These are phyloP conservation scores for Perithous albicinctus DNA, from an alignment of 2,888 invertebrate genomes.

Conservation along the genomic window DNA sequence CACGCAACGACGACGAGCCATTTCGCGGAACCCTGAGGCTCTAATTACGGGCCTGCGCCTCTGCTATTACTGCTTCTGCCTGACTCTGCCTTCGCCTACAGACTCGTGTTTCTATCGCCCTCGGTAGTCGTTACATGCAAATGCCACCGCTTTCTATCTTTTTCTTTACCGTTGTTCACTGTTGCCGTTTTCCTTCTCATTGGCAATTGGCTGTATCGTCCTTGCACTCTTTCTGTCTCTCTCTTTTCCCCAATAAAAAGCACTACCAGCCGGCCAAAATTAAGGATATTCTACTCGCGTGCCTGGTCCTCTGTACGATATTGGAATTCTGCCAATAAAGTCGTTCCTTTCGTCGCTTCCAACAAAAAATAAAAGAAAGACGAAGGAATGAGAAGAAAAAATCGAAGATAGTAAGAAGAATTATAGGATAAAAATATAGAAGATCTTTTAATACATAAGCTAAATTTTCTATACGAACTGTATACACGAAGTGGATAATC, in stretches of 20 bases:
- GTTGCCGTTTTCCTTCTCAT: slow-evolving; percentile 58
- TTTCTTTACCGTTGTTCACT: slow-evolving; percentile 50
- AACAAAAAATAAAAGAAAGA: slow-evolving; percentile 18
- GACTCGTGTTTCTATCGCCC: slow-evolving; percentile 62
- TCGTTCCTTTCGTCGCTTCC: slow-evolving; percentile 54
- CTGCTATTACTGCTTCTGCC: slow-evolving; percentile 68
- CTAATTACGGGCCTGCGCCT: slow-evolving; percentile 81
- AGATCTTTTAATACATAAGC: background rate
- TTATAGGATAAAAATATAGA: background rate
- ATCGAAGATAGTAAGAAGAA: background rate
- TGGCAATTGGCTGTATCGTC: slow-evolving; percentile 56
- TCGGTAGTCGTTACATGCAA: slow-evolving; percentile 72
- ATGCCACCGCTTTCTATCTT: slow-evolving; percentile 67
- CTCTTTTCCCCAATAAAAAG: slow-evolving; percentile 82
- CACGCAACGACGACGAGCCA: slow-evolving; percentile 73
- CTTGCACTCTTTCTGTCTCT: slow-evolving; percentile 71
- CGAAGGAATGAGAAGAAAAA: slow-evolving; percentile 1
- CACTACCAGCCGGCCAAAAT: slow-evolving; percentile 72
- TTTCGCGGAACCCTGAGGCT: slow-evolving; percentile 80
- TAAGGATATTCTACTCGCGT: slow-evolving; percentile 65
- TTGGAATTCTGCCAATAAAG: slow-evolving; percentile 69
- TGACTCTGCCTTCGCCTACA: slow-evolving; percentile 56
- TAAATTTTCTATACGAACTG: background rate
- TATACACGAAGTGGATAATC: slow-evolving; percentile 39
- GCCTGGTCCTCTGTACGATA: slow-evolving; percentile 55